These are phyloP conservation scores for Drosophila incognita DNA, from an alignment of 2,888 invertebrate genomes.

Conservation along the genomic window DNA sequence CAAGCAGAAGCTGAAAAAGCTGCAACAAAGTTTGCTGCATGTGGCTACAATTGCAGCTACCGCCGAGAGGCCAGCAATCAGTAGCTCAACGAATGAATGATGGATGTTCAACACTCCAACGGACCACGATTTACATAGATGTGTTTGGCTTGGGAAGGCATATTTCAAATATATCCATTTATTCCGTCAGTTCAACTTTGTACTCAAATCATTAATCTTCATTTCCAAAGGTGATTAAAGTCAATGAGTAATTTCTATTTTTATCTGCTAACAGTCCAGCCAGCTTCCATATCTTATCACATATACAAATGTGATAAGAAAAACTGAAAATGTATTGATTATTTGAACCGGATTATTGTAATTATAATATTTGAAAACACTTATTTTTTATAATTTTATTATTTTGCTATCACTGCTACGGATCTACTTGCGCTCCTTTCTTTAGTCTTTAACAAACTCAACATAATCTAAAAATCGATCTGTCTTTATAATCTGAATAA, in stretches of 20 bases:
- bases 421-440: background rate
- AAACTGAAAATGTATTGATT: background rate
- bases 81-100: conserved; percentile 12
- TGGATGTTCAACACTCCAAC: background rate
- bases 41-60: conserved; percentile 38
- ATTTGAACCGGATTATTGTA: background rate
- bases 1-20: background rate
- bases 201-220: background rate
- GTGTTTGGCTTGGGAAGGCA: background rate
- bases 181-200: background rate
- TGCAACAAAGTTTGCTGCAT: conserved; percentile 15
- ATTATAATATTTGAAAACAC: background rate
- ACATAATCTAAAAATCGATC: background rate
- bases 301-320: background rate
- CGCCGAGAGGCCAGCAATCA: conserved; percentile 10
- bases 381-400: background rate
- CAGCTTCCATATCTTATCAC: background rate
- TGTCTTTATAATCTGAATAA: background rate
- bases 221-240: background rate
- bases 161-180: background rate
- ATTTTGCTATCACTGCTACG: background rate
- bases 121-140: background rate
- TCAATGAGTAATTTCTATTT: background rate
- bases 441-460: background rate
- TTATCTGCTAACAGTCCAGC: background rate